Conservation (phyloP, 2,113 vertebrate genomes). For the Willisornis vidua region DNA sequence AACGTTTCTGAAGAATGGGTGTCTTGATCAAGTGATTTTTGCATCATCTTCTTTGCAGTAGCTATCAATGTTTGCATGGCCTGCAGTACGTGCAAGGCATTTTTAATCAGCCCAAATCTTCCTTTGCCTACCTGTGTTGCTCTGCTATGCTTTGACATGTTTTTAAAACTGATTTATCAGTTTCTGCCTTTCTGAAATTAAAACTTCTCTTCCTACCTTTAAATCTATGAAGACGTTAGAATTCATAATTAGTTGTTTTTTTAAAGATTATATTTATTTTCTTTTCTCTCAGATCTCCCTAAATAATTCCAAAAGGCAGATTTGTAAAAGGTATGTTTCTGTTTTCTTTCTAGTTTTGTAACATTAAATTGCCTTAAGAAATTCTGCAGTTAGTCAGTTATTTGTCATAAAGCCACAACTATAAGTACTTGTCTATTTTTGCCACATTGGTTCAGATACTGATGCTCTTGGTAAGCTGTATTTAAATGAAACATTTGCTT, state of each 20-base stretch:
- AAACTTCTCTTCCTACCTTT: neutral
- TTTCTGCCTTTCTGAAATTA: neutral
- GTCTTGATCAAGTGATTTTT: neutral
- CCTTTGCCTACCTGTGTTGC: neutral
- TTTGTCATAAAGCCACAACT: neutral
- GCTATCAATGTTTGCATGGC: fast-evolving
- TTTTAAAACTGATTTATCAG: neutral
- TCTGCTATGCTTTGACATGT: neutral
- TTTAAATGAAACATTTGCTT: neutral
- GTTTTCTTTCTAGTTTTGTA: neutral
- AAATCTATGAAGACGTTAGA: neutral
- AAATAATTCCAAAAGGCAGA: slow-evolving; percentile 64
- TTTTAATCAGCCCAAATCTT: neutral
- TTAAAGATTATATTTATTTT: neutral
- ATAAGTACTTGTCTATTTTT: neutral
- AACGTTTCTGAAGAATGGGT: neutral
- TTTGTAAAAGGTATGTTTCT: slow-evolving; percentile 77
- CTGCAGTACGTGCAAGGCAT: neutral
- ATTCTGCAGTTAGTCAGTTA: neutral
- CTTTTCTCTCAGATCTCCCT: slow-evolving; percentile 67
- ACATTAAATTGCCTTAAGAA: neutral
- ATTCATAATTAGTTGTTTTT: neutral
- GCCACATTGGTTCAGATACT: neutral
- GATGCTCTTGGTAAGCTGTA: neutral
- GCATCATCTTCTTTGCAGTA: neutral